Percentiles rank a stretch among this genome's conserved stretches.
These are phyloP conservation scores for Rhea americana DNA, from an alignment of 2,113 vertebrate genomes.

Conservation along the genomic window DNA sequence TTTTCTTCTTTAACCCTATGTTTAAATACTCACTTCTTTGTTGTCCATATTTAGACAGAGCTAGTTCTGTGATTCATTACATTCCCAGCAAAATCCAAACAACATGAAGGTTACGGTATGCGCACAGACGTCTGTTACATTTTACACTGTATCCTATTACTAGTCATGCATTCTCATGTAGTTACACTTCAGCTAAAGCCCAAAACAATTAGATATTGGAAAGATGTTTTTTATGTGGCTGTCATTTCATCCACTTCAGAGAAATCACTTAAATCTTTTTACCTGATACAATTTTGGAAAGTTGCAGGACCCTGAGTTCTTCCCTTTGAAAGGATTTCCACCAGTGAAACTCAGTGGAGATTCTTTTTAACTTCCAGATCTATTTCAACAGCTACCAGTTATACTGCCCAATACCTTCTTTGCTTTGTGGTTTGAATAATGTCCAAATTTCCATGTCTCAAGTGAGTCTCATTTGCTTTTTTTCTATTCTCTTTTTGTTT, in stretches of 20 bases:
- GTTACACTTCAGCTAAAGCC: neutral
- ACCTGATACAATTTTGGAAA: neutral
- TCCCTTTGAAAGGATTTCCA: neutral
- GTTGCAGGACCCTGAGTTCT: neutral
- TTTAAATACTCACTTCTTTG: neutral
- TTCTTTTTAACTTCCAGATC: neutral
- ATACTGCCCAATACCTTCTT: neutral
- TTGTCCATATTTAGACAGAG: neutral
- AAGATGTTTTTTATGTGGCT: neutral
- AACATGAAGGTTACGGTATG: neutral
- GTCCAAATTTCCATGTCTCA: neutral
- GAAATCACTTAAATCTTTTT: neutral
- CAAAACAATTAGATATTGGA: neutral
- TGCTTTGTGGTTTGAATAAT: neutral
- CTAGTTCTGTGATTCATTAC: neutral
- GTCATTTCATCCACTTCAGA: neutral
- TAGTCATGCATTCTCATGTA: neutral
- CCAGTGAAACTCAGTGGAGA: neutral
- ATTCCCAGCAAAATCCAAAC: neutral
- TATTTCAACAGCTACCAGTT: neutral
- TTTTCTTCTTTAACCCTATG: neutral
- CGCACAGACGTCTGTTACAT: neutral
- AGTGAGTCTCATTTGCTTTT: neutral
- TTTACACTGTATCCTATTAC: neutral
- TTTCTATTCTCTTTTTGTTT: neutral